These are phyloP conservation scores for Gryllus longicercus DNA, from an alignment of 2,888 invertebrate genomes.

Conservation along the genomic window DNA sequence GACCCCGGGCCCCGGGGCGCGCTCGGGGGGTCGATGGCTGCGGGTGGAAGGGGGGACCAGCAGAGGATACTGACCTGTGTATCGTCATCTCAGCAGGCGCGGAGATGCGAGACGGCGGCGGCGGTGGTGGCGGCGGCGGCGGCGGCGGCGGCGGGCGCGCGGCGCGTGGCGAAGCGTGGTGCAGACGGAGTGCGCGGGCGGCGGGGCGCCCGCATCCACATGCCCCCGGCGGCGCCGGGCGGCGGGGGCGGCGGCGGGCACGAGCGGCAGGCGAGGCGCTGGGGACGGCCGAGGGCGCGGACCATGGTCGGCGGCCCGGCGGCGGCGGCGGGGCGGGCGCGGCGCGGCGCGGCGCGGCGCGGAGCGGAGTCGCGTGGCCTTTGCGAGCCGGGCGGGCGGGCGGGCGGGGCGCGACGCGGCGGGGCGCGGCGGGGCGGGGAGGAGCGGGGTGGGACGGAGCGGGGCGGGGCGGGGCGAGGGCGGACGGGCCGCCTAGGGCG, in stretches of 20 bases:
- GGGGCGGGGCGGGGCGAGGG: neutral
- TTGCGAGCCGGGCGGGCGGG: neutral
- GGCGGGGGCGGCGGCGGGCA: too few species aligned
- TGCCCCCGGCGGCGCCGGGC: neutral
- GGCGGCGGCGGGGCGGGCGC: neutral
- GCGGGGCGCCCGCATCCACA: neutral
- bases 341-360: neutral
- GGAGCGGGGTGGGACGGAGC: neutral
- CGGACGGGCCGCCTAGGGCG: neutral
- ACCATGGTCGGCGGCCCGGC: neutral
- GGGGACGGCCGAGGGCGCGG: neutral
- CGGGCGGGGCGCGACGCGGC: too few species aligned
- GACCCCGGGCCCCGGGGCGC: neutral
- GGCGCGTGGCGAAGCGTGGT: neutral
- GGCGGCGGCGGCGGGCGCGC: neutral
- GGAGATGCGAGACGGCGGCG: neutral
- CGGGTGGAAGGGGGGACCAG: neutral
- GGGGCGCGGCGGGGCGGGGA: too few species aligned
- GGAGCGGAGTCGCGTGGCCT: neutral
- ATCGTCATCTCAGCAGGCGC: constrained; percentile 2
- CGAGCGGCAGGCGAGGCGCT: neutral
- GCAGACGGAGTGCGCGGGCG: neutral
- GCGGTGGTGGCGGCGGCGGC: too few species aligned
- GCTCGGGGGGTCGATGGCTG: neutral
- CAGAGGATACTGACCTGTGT: neutral